Base-by-base conservation (phyloP, 2,113 vertebrate species). In the Dendrocopos noguchii region DNA sequence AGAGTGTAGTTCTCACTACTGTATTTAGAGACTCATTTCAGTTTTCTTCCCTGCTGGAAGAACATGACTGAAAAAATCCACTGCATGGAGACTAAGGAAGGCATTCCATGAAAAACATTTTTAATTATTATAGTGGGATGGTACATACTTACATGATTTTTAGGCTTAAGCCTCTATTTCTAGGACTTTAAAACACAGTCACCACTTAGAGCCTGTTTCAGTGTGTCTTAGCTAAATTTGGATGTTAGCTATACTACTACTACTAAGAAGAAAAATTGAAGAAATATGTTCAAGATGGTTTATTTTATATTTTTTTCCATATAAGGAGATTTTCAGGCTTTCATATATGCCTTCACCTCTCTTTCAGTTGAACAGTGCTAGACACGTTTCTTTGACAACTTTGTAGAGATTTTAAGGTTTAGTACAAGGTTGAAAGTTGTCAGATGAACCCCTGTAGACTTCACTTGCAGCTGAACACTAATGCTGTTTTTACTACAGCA, bases 131-230 rank as follows among this genome's bases (percentile, higher is more conserved):
- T 24, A 6, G 9, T 47, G 11, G 12, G 27, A 28, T 67, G 15
- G 10, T 52, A 82, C 75, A 46, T 50, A 65, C 6, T 36, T 59
- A 12, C 3, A 59, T 20, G 21, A 50, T n/a, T 66, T 90, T 77
- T 82, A 83, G 36, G 7, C 27, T 70, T 82, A 79, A 77, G 6
- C 8, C 8, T 63, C 27, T 68, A 17, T 84, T 61, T 73, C 46
- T 60, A 74, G 31, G 22, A 33, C 16, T 67, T 24, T 66, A 66
- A 87, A 78, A 33, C 36, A 55, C 44, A 28, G 12, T 33, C 44
- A 44, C 14, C 4, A 22, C 0, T 0, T 12, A 46, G 66, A 78
- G 0, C 5, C 71, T 31, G 2, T 70, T 27, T 12, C 39, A 65
- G 10, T 50, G 28, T 50, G 33, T 18, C 22, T 78, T 64, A 81